Evolutionary conservation across 2,113 vertebrate genomes (phyloP).

Genomic region (Ptilonorhynchus violaceus): DNA sequence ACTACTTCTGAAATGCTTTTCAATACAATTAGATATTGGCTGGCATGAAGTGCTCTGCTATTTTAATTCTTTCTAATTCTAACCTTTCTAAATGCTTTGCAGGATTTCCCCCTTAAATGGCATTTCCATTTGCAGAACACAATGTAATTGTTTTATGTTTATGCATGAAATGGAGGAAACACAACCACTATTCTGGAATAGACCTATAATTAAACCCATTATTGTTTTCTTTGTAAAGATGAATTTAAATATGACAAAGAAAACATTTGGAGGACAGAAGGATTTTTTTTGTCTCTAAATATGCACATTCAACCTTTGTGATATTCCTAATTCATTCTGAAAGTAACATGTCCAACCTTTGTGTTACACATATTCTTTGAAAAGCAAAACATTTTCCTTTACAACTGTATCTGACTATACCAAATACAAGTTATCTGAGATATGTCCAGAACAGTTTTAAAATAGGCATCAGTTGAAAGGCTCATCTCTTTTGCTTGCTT

Average conservation of each 20-base stretch:
- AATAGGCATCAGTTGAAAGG: background rate
- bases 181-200: background rate
- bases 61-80: background rate
- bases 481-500: background rate
- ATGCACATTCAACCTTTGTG: background rate
- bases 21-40: background rate
- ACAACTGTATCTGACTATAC: background rate
- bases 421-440: background rate
- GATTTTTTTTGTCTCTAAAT: background rate
- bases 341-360: background rate
- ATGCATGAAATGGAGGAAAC: background rate
- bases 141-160: accelerated
- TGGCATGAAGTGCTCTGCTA: background rate
- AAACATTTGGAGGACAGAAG: background rate
- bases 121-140: background rate
- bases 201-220: background rate
- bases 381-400: background rate
- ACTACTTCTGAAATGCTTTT: background rate
- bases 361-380: background rate
- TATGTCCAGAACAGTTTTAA: background rate
- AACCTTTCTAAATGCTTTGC: background rate
- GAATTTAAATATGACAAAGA: background rate
- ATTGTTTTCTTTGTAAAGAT: background rate
- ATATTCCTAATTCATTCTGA: background rate
- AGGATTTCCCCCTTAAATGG: background rate